phyloP scores from a whole-genome alignment of 2,797 vertebrate genomes.

The Okamejei kenojei region DNA sequence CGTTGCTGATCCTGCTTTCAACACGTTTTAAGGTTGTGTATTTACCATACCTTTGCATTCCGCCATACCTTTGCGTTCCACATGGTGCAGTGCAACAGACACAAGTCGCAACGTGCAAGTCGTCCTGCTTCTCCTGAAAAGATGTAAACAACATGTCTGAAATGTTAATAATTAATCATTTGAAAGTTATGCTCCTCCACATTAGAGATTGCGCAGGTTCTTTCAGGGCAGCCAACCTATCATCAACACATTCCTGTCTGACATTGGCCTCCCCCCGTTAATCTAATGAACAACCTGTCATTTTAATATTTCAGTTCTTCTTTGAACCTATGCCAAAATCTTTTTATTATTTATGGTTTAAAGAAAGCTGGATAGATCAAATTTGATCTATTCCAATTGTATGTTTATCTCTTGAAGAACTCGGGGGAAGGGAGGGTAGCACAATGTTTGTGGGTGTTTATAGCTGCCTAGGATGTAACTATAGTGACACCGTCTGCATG shows the following conservation, averaged over 20 bases:
- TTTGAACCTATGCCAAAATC: conserved; percentile 15
- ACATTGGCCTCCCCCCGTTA: background rate
- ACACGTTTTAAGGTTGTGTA: background rate
- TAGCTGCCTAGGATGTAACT: background rate
- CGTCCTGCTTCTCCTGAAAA: conserved; percentile 1
- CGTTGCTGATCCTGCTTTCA: background rate
- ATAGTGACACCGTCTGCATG: background rate
- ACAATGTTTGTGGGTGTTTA: conserved; percentile 6
- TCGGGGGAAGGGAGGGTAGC: background rate
- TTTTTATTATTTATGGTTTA: background rate
- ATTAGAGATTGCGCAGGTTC: background rate
- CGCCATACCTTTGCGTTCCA: background rate
- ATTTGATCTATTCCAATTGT: background rate
- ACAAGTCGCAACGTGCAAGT: background rate
- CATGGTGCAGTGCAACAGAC: background rate
- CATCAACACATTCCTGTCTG: background rate
- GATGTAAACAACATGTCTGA: background rate
- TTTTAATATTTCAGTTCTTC: conserved; percentile 1
- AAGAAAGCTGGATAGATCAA: background rate
- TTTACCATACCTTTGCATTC: background rate
- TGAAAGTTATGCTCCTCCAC: background rate
- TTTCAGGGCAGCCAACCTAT: background rate
- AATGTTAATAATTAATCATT: conserved; percentile 19
- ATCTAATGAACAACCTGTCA: background rate
- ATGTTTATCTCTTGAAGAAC: background rate